Conservation (phyloP, 2,888 invertebrate genomes). For the Perizoma affinitatum region DNA sequence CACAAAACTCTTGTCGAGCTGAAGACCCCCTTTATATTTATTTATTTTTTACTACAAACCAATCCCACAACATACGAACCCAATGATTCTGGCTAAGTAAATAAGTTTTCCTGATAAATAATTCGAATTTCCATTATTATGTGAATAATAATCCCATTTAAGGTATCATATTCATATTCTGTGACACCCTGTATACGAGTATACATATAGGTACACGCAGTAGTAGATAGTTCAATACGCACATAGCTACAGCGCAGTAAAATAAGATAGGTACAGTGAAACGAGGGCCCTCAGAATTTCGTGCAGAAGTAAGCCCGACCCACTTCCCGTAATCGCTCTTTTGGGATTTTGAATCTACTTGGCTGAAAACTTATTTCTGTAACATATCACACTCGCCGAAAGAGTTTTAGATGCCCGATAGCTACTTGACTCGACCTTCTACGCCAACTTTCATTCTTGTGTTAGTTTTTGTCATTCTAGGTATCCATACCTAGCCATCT, state of each 20-base stretch:
- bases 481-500: no score
- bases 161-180: no score
- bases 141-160: no score
- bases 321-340: slow-evolving; percentile 55
- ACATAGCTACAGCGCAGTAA: slow-evolving; percentile 17
- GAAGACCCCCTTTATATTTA: no score
- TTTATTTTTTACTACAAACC: no score
- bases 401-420: slow-evolving; percentile 41
- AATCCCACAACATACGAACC: no score
- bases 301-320: slow-evolving; percentile 46
- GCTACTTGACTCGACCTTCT: slow-evolving; percentile 16
- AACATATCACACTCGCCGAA: slow-evolving; percentile 55
- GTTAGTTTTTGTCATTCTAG: neutral
- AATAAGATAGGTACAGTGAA: slow-evolving; percentile 27
- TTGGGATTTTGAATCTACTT: slow-evolving; percentile 53
- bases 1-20: no score
- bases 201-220: neutral
- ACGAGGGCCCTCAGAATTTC: slow-evolving; percentile 37
- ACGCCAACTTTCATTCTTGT: slow-evolving; percentile 10
- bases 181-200: no score
- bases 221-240: slow-evolving; percentile 1
- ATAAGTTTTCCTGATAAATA: no score
- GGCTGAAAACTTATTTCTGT: slow-evolving; percentile 54
- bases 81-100: no score
- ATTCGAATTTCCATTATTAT: no score